Conservation (phyloP, 1,140 invertebrate genomes). For the Orussus abietinus region DNA sequence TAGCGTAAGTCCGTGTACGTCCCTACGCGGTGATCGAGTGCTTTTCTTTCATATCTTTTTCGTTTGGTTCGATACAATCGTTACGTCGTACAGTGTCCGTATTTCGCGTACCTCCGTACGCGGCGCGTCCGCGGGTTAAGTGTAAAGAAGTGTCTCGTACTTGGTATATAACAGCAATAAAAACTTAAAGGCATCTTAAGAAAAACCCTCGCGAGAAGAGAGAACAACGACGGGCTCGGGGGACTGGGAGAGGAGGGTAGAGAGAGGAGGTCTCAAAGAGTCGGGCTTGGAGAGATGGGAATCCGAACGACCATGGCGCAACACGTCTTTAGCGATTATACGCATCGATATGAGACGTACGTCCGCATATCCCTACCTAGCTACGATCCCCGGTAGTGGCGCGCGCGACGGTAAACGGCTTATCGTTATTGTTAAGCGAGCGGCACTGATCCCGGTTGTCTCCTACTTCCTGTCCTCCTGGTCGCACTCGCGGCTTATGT, state of each 20-base stretch:
- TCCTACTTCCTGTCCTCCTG: constrained; percentile 67
- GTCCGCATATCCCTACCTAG: constrained; percentile 46
- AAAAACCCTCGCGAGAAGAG: constrained; percentile 40
- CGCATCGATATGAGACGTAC: constrained; percentile 37
- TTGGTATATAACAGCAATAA: constrained; percentile 39
- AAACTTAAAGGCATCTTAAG: constrained; percentile 36
- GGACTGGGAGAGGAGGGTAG: constrained; percentile 22
- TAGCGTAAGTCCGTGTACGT: too few species aligned
- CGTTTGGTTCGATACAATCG: constrained; percentile 9
- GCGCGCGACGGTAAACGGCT: constrained; percentile 46
- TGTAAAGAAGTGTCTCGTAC: constrained; percentile 3
- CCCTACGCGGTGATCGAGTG: constrained; percentile 38
- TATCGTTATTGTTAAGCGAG: constrained; percentile 42
- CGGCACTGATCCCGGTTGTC: constrained; percentile 39
- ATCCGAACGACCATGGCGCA: constrained; percentile 39
- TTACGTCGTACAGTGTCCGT: constrained; percentile 19
- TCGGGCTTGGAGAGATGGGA: constrained; percentile 41
- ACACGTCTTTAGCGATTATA: constrained; percentile 35
- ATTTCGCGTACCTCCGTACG: constrained; percentile 23
- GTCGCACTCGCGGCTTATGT: constrained; percentile 86
- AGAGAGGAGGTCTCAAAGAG: constrained; percentile 32
- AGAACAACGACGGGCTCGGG: constrained; percentile 41
- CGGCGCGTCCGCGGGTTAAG: constrained; percentile 29
- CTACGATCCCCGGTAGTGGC: constrained; percentile 43
- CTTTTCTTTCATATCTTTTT: constrained; percentile 30